Percentiles rank a stretch among this genome's conserved stretches.
phyloP scores from a whole-genome alignment of 1,140 invertebrate genomes.

The Pogonognathellus flavescens region DNA sequence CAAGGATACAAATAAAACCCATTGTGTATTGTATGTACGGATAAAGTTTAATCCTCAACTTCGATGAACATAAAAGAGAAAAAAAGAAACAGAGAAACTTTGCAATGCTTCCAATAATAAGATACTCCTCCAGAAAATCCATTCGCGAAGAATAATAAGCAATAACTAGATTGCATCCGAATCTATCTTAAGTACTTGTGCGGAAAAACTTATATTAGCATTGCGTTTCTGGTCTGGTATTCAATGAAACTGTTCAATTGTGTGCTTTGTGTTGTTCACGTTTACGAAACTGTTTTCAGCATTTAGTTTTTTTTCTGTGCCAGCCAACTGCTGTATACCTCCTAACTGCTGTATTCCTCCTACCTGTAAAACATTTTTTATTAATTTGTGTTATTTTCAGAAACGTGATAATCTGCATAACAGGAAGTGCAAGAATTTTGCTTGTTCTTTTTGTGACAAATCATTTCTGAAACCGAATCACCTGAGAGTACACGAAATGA shows the following conservation, averaged over 20 bases:
- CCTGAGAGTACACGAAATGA: too few relatives aligned
- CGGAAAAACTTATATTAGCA: slow-evolving; percentile 3
- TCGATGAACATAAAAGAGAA: neutral
- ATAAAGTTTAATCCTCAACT: slow-evolving; percentile 13
- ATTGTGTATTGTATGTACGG: slow-evolving; percentile 24
- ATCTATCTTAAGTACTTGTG: neutral
- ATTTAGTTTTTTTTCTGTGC: too few relatives aligned
- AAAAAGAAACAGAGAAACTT: slow-evolving; percentile 13
- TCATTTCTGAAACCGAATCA: too few relatives aligned
- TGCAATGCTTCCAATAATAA: slow-evolving; percentile 15
- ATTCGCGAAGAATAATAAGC: neutral
- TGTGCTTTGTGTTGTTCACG: neutral
- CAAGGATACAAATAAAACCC: slow-evolving; percentile 22
- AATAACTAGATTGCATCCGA: neutral
- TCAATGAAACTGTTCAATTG: neutral
- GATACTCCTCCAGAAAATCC: neutral
- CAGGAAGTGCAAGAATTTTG: too few relatives aligned
- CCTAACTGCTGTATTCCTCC: too few relatives aligned
- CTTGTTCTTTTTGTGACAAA: too few relatives aligned
- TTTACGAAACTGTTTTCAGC: neutral
- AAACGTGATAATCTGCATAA: too few relatives aligned
- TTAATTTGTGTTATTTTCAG: too few relatives aligned
- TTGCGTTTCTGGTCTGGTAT: neutral
- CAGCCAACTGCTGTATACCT: too few relatives aligned
- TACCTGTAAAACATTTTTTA: too few relatives aligned